A percentile compares a stretch with the other conserved stretches of the same genome.
Conservation (phyloP, 1,140 invertebrate genomes). For the Bombus picipes region DNA sequence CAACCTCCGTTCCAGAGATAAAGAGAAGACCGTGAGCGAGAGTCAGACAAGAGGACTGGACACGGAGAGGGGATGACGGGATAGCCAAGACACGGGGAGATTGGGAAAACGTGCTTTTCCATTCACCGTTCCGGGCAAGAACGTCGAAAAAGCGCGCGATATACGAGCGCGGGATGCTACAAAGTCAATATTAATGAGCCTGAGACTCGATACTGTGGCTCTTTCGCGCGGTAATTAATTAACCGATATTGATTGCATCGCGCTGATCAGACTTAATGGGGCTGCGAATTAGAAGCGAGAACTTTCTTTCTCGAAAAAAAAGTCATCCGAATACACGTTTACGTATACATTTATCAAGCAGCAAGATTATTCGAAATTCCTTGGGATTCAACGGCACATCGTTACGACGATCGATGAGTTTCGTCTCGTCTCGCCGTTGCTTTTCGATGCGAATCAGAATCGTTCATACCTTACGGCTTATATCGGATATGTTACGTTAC, state of each 20-base stretch:
- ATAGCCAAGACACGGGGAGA: slow-evolving; percentile 1
- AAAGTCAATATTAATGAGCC: slow-evolving; percentile 32
- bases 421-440: too few relatives aligned
- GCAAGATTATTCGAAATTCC: too few relatives aligned
- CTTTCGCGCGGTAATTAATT: not conserved
- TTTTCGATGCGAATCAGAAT: too few relatives aligned
- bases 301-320: not conserved
- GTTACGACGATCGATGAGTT: too few relatives aligned
- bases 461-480: too few relatives aligned
- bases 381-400: too few relatives aligned
- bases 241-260: slow-evolving; percentile 16
- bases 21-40: slow-evolving; percentile 35
- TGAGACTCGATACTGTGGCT: not conserved
- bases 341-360: too few relatives aligned
- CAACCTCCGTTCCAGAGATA: slow-evolving; percentile 50
- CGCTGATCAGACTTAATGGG: not conserved
- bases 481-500: too few relatives aligned
- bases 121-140: not conserved
- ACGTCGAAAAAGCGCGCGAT: slow-evolving; percentile 24
- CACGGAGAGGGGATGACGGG: not conserved
- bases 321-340: not conserved
- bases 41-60: not conserved
- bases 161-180: not conserved
- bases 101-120: slow-evolving; percentile 36
- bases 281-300: not conserved